Base-by-base conservation (phyloP, 23 tunicate species). In the Halocynthia roretzi region DNA sequence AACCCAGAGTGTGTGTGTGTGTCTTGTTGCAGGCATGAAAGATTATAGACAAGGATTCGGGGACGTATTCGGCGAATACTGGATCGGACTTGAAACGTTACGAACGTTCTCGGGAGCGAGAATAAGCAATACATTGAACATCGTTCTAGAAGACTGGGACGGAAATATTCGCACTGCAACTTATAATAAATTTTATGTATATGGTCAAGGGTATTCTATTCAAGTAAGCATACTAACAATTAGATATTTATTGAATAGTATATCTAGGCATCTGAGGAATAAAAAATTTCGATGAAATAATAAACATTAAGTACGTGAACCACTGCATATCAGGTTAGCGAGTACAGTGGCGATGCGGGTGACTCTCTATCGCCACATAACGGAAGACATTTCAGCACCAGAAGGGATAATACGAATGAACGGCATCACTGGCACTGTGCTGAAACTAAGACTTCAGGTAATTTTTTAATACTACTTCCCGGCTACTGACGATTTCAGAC, bases 31-130 rank as follows among this genome's bases (percentile, higher is more conserved):
- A 89, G 96, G 48, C 20, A 66, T 63, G 79, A n/a, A 64, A 60
- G 87, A 92, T 11, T 92, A 92, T 71, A 60, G 57, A 51, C 62
- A 82, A 15, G 98, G 98, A 23, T 92, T 92, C 80, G 98, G 98
- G 7, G 89, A 78, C 56, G 80, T 92, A 8, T 92, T 76, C 60
- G 92, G 92, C 5, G 98, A 92, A 69, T 78, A 76, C 66, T 92
- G 98, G 98, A 56, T 92, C 17, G 98, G 98, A 5, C 56, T 92
- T 8, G 92, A 92, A 8, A 53, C 70, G 7, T 82, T 92, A 7
- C 62, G 82, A 51, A 75, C 82, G 87, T 55, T 92, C 0, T 86
- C 98, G 11, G 56, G 52, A 18, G 83, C 86, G 12, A 68, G 98
- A 68, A 85, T 82, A 48, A 87, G 83, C 81, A 48, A 54, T 12